Conservation (phyloP, 2,888 invertebrate genomes). For the Tolmerus cingulatus region DNA sequence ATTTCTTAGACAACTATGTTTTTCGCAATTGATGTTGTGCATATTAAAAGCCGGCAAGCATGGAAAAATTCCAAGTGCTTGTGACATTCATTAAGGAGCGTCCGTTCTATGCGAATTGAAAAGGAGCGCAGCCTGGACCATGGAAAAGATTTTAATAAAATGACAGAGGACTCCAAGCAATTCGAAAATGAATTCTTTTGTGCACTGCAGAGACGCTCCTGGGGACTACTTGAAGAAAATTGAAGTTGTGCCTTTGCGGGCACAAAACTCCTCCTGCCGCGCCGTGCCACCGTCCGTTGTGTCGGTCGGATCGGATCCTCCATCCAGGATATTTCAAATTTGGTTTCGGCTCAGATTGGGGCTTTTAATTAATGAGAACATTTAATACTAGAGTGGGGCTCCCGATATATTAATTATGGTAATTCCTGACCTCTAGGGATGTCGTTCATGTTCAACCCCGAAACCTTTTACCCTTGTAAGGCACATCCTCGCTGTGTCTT, state of each 20-base stretch:
- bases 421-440: neutral
- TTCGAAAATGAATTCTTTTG: slow-evolving; percentile 22
- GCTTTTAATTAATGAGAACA: neutral
- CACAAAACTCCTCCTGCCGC: neutral
- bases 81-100: slow-evolving; percentile 24
- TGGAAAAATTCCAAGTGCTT: slow-evolving; percentile 33
- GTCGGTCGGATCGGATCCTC: neutral
- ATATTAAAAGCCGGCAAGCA: slow-evolving; percentile 25
- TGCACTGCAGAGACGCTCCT: neutral
- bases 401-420: neutral
- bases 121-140: neutral
- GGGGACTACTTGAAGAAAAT: neutral
- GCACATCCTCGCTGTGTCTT: neutral
- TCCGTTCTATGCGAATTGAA: neutral
- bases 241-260: neutral
- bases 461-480: neutral
- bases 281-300: neutral
- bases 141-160: slow-evolving; percentile 27
- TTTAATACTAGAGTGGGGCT: neutral
- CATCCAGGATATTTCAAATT: neutral
- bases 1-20: slow-evolving; percentile 35
- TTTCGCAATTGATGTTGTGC: slow-evolving; percentile 36
- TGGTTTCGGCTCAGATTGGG: neutral
- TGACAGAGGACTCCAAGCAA: slow-evolving; percentile 28
- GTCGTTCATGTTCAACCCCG: neutral